Evolutionary conservation across 2,797 vertebrate species (phyloP), one percentile per base, ranked within the genome.

Genomic region (Hephaestus fuliginosus): DNA sequence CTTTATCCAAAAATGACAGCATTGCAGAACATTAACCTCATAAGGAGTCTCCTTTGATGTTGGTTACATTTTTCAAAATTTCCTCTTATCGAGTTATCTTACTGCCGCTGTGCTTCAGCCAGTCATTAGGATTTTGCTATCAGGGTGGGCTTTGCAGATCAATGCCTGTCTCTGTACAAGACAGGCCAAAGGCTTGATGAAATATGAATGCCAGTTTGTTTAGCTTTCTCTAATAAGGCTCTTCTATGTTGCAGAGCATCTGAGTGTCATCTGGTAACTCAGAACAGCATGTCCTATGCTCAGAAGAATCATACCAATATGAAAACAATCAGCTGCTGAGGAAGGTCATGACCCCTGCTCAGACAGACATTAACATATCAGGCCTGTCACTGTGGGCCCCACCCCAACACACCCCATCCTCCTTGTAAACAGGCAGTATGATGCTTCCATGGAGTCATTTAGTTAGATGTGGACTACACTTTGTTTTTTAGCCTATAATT

Each of bases 1-100:
- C 56, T 68, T 75, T 53, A 57, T 83, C 84, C 70, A 76, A 65
- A 82, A 79, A 61, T 74, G 67, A 86, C 76, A 76, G 63, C 6
- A n/a, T 66, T 80, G 58, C 60, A 74, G 82, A 92, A 74, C 64
- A 73, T 81, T 74, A 77, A 80, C 74, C 53, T 85, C 60, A 28
- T 58, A 36, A 52, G 52, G 82, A 70, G 28, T 66, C 25, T 83
- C 48, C 12, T 65, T 25, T 25, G 25, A 25, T 25, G 25, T 25
- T 25, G 0, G 63, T 61, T 68, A 14, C 62, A 80, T 86, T 81
- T 82, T 55, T 74, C 61, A 36, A 74, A 81, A 68, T 68, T 55
- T 62, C 44, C 36, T 81, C 30, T 56, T 74, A 80, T 78, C 36
- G 17, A 76, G 64, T 79, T 67, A 56, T 78, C 67, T n/a, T 73